A percentile compares a stretch with the other conserved stretches of the same genome.
Evolutionary conservation across 2,113 vertebrate species (phyloP).

Genomic region (Phyllopteryx taeniolatus): DNA sequence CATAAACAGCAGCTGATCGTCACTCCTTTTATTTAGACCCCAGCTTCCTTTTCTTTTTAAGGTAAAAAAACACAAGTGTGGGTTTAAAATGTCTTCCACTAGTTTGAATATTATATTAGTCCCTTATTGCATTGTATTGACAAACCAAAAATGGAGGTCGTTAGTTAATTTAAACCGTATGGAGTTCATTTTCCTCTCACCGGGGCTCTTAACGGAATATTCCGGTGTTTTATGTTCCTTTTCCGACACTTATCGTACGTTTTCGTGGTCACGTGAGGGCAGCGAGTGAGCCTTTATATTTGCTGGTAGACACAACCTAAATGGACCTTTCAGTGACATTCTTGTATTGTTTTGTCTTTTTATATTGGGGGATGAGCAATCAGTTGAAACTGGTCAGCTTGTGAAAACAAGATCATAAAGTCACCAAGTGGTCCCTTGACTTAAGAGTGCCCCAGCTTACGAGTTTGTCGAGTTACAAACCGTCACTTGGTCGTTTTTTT

Average conservation of each 20-base stretch:
- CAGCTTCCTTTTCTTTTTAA: not conserved
- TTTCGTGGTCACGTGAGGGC: conserved; percentile 3
- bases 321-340: not conserved
- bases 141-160: not conserved
- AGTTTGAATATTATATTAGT: not conserved
- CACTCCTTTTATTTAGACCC: not conserved
- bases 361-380: not conserved
- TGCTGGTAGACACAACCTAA: conserved; percentile 3
- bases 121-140: not conserved
- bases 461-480: too few species aligned
- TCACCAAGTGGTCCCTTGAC: not conserved
- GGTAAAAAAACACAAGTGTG: not conserved
- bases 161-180: not conserved
- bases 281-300: conserved; percentile 8
- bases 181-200: not conserved
- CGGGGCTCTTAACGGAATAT: not conserved
- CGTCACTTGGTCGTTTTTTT: too few species aligned
- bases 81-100: not conserved
- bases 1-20: too few species aligned
- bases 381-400: not conserved
- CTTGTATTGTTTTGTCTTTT: not conserved
- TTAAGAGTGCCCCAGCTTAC: too few species aligned
- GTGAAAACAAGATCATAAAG: not conserved
- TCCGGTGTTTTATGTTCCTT: conserved; percentile 6
- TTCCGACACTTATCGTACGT: not conserved